These are phyloP conservation scores for Siniperca obscura DNA, from an alignment of 2,797 vertebrate genomes.

Conservation along the genomic window DNA sequence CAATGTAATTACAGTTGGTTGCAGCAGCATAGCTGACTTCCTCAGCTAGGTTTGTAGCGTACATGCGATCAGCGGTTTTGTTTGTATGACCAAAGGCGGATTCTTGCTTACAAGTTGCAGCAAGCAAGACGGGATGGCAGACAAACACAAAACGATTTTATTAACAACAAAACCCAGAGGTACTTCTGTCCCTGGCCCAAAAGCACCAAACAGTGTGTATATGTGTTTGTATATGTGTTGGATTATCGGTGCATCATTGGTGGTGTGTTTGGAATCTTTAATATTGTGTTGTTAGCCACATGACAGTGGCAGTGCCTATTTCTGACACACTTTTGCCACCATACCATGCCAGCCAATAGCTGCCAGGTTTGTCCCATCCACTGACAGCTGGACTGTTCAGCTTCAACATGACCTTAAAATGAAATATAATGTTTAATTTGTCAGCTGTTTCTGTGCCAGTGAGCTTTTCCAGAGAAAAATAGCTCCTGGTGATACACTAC, in stretches of 20 bases:
- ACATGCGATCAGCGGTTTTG: slow-evolving; percentile 24
- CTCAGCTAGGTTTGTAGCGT: slow-evolving; percentile 1
- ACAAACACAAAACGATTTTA: slow-evolving; percentile 67
- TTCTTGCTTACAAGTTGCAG: slow-evolving; percentile 73
- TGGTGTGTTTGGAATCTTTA: slow-evolving; percentile 26
- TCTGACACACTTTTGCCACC: slow-evolving; percentile 37
- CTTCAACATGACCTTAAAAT: slow-evolving; percentile 45
- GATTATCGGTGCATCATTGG: slow-evolving; percentile 27
- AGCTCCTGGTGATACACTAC: slow-evolving; percentile 52
- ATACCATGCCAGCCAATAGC: slow-evolving; percentile 7
- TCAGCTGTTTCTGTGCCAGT: slow-evolving; percentile 34
- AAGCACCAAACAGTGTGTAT: slow-evolving; percentile 38
- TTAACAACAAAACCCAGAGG: slow-evolving; percentile 59
- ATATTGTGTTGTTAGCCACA: slow-evolving; percentile 50
- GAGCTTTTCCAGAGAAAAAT: slow-evolving; percentile 62
- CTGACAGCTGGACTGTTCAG: slow-evolving; percentile 40
- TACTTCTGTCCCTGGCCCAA: slow-evolving; percentile 43
- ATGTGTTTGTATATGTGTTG: slow-evolving; percentile 6
- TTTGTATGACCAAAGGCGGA: slow-evolving; percentile 54
- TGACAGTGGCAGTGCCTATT: slow-evolving; percentile 19
- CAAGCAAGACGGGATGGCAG: slow-evolving; percentile 53
- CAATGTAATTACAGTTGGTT: neutral
- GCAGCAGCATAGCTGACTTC: neutral
- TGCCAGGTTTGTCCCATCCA: slow-evolving; percentile 29
- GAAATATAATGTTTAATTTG: slow-evolving; percentile 46